Evolutionary conservation across 35 echinoderm and acorn worm species (phyloP).

Genomic region (Acanthaster planci): DNA sequence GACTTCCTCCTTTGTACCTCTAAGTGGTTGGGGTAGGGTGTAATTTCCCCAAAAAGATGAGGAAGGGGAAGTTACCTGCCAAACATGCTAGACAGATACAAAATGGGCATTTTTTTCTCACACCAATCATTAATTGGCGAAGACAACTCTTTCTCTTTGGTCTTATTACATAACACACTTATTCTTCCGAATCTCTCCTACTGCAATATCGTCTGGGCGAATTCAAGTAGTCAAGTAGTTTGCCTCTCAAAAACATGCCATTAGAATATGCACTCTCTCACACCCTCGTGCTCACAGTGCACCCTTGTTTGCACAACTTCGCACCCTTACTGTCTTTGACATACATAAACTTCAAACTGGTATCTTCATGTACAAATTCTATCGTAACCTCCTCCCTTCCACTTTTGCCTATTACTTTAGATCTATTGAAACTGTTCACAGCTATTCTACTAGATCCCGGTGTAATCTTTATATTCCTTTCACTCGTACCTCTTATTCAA

Average conservation of each 20-base stretch:
- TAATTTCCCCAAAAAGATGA: too few relatives aligned
- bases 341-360: conserved; percentile 7
- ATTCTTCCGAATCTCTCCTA: too few relatives aligned
- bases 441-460: not conserved
- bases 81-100: too few relatives aligned
- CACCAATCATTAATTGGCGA: too few relatives aligned
- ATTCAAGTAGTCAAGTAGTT: too few relatives aligned
- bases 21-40: too few relatives aligned
- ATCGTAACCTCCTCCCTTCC: not conserved
- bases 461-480: not conserved
- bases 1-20: too few relatives aligned
- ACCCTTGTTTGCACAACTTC: not conserved
- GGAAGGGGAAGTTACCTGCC: too few relatives aligned
- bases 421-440: not conserved
- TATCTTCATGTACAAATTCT: not conserved
- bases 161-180: too few relatives aligned
- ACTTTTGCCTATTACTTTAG: not conserved
- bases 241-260: not conserved
- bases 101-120: too few relatives aligned
- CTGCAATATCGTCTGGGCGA: too few relatives aligned
- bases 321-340: not conserved
- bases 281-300: conserved; percentile 12
- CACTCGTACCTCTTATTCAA: not conserved
- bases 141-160: too few relatives aligned
- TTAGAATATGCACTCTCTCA: not conserved